Base-by-base conservation (phyloP, 2,797 vertebrate species). In the Potorous gilbertii region DNA sequence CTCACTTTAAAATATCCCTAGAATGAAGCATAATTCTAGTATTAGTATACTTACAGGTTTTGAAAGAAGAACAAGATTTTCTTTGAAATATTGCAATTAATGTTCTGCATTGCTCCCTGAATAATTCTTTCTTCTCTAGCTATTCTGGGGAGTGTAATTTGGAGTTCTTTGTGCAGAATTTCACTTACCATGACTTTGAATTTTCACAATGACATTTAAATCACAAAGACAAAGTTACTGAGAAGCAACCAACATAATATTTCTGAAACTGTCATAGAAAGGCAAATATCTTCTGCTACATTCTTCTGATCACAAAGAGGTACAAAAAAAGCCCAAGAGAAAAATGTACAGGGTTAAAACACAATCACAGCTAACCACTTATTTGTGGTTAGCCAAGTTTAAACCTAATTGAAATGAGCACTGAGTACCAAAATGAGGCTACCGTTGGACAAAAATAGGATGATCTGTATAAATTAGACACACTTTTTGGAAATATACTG, bases 1-100 rank as follows among this genome's bases (percentile, higher is more conserved):
- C 94, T 97, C 95, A 94, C 96, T 90, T 59, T 96, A 94, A 98
- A 97, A 96, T 97, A 96, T 96, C 89, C 94, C 97, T 96, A 93
- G 74, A 97, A 97, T 96, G 97, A 98, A 98, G 93, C 27, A 94
- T 96, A 96, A 94, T 94, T 97, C 95, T 94, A 95, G n/a, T 94
- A 97, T 97, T 96, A 50, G 95, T 93, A 92, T 18, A 87, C 4
- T 87, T 97, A 50, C 54, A 34, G 14, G 12, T 93, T 98, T 96
- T 94, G 2, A 96, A 55, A 89, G 74, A 96, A 96, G 90, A 93
- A 52, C 56, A 96, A 92, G 31, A 16, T 94, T 97, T 90, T 90
- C 92, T 97, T 95, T 97, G 95, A 96, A 98, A 98, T 97, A 92
- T 95, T 95, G 52, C 55, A 81, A 66, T 62, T 95, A 92, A 27